Conservation (phyloP, 2,888 invertebrate species). For the Morpho helenor region DNA sequence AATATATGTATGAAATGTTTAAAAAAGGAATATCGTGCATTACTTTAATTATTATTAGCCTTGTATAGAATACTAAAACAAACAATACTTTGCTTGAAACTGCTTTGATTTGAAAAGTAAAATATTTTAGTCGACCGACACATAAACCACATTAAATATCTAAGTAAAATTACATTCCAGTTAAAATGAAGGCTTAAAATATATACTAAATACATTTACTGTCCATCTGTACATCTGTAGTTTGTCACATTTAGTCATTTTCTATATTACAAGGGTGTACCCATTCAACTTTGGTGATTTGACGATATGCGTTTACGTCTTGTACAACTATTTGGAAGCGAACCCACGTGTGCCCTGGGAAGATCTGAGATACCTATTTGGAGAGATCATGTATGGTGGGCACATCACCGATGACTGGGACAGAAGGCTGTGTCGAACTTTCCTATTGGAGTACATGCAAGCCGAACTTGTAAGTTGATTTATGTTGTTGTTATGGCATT, state of each 20-base stretch:
- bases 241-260: slow-evolving; percentile 2
- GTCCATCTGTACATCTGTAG: too few species aligned
- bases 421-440: slow-evolving; percentile 90
- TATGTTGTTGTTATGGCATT: not conserved
- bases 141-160: too few species aligned
- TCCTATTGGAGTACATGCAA: slow-evolving; percentile 92
- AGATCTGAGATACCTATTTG: slow-evolving; percentile 95
- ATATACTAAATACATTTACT: too few species aligned
- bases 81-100: not conserved
- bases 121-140: too few species aligned
- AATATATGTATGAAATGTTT: too few species aligned
- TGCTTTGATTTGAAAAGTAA: too few species aligned
- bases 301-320: slow-evolving; percentile 94
- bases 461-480: slow-evolving; percentile 82
- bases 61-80: not conserved
- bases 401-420: slow-evolving; percentile 99
- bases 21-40: too few species aligned
- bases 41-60: too few species aligned
- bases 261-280: slow-evolving; percentile 71
- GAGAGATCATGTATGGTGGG: slow-evolving; percentile 98
- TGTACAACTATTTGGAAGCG: slow-evolving; percentile 94
- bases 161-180: too few species aligned
- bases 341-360: slow-evolving; percentile 95
- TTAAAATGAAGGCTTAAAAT: too few species aligned
- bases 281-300: slow-evolving; percentile 92